Base-by-base conservation (phyloP, 2,888 invertebrate genomes). In the Mycalesis mineus region DNA sequence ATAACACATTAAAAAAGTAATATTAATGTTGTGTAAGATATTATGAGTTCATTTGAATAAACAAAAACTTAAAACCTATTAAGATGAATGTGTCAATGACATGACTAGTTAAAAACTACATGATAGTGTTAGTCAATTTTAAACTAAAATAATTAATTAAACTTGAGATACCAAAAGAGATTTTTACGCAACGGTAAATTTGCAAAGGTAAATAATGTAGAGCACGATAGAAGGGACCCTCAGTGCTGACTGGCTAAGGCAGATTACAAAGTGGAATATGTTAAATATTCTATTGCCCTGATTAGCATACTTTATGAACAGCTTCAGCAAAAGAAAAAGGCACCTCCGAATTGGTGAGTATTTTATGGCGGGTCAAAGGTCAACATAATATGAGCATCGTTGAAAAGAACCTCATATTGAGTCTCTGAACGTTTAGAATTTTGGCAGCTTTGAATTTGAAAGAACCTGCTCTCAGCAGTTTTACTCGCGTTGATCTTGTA, bases 271-370 rank as follows among this genome's bases (percentile, higher is more conserved):
- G 73, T 70, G 65, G 65, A 60, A 53, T 53, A 65, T 62, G 54
- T 69, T 77, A 75, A 78, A 82, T 82, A 80, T 80, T 79, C 78
- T 76, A 79, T 74, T 73, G 75, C 69, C 58, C 64, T 71, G 66
- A 75, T 77, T 75, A 71, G 66, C 70, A 72, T 72, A 69, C 66
- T 70, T 70, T 68, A 66, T 66, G 61, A 64, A 58, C 45, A 14
- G 45, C 29, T 55, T 54, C 55, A 40, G 44, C 47, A 33, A 33
- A 15, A 33, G 31, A 45, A 47, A 47, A 47, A 33, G 47, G 31
- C 31, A 15, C 39, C 14, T 7, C 13, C 33, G 47, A 15, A 33
- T 47, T 33, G 29, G 31, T 13, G 33, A 47, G 15, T 33, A 8
- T 47, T 47, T 47, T 47, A 47, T 15, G 9, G 31, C 47, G 11